Conservation (phyloP, 2,888 invertebrate species). For the Byasa hedistus region DNA sequence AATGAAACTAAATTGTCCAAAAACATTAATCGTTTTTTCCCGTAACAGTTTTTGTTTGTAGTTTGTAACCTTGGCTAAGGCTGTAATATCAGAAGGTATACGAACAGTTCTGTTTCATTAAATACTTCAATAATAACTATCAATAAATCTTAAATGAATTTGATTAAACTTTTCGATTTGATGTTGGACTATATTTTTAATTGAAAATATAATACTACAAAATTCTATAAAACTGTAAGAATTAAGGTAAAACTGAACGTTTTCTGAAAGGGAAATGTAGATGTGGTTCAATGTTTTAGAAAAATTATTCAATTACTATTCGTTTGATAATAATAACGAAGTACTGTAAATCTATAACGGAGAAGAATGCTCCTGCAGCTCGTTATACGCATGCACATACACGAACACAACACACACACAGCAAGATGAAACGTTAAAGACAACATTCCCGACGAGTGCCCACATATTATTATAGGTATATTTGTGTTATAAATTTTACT, state of each 20-base stretch:
- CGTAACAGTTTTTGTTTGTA: neutral
- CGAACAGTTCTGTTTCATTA: neutral
- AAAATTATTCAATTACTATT: constrained; percentile 9
- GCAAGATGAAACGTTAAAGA: constrained; percentile 56
- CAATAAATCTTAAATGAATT: too few species aligned
- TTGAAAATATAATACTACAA: neutral
- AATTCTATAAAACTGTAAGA: neutral
- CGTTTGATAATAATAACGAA: constrained; percentile 15
- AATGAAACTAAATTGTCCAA: neutral
- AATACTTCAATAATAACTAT: too few species aligned
- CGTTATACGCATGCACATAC: constrained; percentile 25
- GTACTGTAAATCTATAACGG: constrained; percentile 19
- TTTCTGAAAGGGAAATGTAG: neutral
- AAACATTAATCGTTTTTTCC: neutral
- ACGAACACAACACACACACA: constrained; percentile 35
- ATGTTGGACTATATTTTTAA: too few species aligned
- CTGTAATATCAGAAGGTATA: neutral
- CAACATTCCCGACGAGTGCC: constrained; percentile 61
- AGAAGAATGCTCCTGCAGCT: constrained; percentile 24
- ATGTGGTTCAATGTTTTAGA: constrained; percentile 2
- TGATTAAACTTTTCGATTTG: too few species aligned
- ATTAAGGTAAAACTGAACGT: neutral
- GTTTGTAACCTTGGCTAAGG: neutral
- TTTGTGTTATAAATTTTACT: constrained; percentile 69
- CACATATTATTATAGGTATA: constrained; percentile 48